phyloP scores from a whole-genome alignment of 2,797 vertebrate genomes.

The Danio aesculapii region DNA sequence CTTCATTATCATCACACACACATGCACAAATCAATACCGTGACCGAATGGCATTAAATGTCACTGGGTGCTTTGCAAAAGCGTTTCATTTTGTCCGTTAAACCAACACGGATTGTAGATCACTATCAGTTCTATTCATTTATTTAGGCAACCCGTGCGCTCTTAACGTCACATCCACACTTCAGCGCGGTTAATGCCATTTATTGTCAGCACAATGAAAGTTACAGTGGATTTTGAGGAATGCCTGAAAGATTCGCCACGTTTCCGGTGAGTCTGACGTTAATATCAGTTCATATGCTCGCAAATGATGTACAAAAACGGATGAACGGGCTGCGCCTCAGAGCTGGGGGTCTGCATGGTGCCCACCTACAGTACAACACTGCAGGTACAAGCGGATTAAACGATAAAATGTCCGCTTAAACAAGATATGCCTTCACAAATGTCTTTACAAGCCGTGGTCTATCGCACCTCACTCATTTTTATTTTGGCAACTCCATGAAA shows the following conservation, averaged over 20 bases:
- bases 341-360: not conserved
- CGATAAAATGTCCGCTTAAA: too few species aligned
- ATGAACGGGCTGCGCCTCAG: not conserved
- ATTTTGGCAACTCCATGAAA: too few species aligned
- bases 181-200: not conserved
- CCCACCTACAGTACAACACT: not conserved
- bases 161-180: not conserved
- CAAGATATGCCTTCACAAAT: too few species aligned
- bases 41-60: slow-evolving; percentile 28
- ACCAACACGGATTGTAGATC: not conserved
- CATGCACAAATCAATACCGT: slow-evolving; percentile 15
- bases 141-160: not conserved
- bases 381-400: not conserved
- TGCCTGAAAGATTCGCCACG: slow-evolving; percentile 85
- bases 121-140: not conserved
- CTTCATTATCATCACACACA: not conserved
- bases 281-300: not conserved
- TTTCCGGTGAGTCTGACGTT: slow-evolving; percentile 75
- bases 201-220: slow-evolving; percentile 69
- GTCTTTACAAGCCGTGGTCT: too few species aligned
- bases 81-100: not conserved
- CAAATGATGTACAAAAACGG: not conserved
- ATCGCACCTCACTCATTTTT: too few species aligned
- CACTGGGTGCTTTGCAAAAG: slow-evolving; percentile 9
- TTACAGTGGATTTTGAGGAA: slow-evolving; percentile 85